Evolutionary conservation across 2,888 invertebrate species (phyloP), one percentile per base, ranked within the genome.

Genomic region (Lordiphosa andalusiaca): DNA sequence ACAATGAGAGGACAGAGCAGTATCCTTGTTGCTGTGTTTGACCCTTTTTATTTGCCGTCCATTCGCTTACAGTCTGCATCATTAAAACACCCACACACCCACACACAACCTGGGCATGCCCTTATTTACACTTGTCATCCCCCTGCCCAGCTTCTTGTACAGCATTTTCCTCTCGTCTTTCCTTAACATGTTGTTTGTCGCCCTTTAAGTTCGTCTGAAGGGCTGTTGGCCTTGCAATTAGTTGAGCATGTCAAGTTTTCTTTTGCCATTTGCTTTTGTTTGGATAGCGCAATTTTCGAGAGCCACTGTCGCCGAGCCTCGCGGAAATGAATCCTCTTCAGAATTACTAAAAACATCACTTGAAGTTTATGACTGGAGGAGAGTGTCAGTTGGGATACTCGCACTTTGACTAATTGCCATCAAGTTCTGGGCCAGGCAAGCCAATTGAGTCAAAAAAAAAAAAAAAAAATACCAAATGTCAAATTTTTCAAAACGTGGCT

Each of bases 201-300:
- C 69, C 42, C 73, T 67, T 76, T 65, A 78, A 67, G 56, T 65
- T 60, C 50, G 69, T 69, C 75, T 73, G 65, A 78, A 84, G 78
- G 38, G 67, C 61, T 67, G 59, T 70, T 82, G 84, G 70, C 84
- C 84, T 82, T 84, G 83, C 84, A 77, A 77, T 84, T 77, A 84
- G 84, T 74, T 76, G 77, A 50, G 46, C 62, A 47, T 64, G 61
- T 49, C 64, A 64, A 53, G 46, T 21, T 41, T 36, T 48, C 49
- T 57, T 50, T 56, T 63, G 44, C 67, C 57, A 64, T 70, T 77
- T 62, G 53, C 53, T 67, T 60, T 60, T 62, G 56, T 47, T 54
- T 55, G 40, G 37, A 56, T 48, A 35, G 49, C 53, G 46, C 25
- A 51, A 55, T 62, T 72, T 72, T 63, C 49, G 53, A 72, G 46